Evolutionary conservation across 92 coral and sea anemone species (phyloP).

Genomic region (Umimayanthus chanpuru): DNA sequence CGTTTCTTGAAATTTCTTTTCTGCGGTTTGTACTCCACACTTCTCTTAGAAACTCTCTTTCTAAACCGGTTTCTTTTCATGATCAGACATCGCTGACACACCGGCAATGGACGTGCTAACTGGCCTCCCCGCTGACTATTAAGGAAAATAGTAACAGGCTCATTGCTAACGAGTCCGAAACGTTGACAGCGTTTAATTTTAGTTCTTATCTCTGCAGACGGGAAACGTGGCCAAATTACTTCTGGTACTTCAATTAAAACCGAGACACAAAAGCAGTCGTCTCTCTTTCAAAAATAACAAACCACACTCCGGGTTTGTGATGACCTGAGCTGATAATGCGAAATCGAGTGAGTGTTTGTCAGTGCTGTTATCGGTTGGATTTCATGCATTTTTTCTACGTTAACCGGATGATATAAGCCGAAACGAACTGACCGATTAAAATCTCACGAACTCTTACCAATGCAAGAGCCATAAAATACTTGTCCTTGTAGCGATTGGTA

Average conservation of each 20-base stretch:
- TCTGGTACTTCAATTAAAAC: neutral
- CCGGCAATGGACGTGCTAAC: neutral
- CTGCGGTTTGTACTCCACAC: too few species aligned
- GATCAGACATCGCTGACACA: neutral
- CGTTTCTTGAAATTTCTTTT: too few species aligned
- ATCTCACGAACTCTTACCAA: neutral
- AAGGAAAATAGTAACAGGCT: too few species aligned
- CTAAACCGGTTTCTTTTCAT: neutral
- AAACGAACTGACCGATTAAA: neutral
- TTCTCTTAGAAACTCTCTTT: too few species aligned
- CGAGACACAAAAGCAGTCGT: neutral
- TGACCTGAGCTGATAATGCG: conserved; percentile 26
- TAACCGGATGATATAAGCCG: neutral
- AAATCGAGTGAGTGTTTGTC: neutral
- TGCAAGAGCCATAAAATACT: neutral
- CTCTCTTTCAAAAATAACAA: conserved; percentile 34
- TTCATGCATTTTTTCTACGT: neutral
- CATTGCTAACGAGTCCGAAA: conserved; percentile 18
- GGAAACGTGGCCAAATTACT: conserved; percentile 37
- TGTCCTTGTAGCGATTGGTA: neutral
- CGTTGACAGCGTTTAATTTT: conserved; percentile 40
- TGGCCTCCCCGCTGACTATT: too few species aligned
- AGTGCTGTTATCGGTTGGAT: neutral
- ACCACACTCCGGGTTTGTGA: conserved; percentile 20
- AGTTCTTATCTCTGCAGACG: conserved; percentile 37